Base-by-base conservation (phyloP, 2,888 invertebrate species). In the Electrophaes corylata region DNA sequence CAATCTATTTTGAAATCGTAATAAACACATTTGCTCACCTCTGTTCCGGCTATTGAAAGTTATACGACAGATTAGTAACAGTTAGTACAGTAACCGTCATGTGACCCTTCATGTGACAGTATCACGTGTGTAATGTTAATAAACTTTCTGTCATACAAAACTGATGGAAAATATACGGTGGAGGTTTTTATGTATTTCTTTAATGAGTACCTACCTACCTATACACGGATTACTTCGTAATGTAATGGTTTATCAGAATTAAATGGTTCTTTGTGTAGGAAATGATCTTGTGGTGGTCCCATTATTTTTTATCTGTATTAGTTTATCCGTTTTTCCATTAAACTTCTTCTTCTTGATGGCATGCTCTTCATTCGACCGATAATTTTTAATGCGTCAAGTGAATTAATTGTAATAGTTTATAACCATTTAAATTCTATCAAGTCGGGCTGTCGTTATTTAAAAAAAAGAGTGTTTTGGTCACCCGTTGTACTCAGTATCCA, bases 71-170 rank as follows among this genome's bases (percentile, higher is more conserved):
- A 45, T 37, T 37, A 20, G 11, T 14, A 45, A 16, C 18, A 52
- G 46, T 33, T 23, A 6, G 46, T 53, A 40, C 8, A 8, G 12
- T 10, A 41, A 8, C 23, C 41, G 23, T 47, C 54, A 55, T 55
- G 54, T 55, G 54, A 43, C 43, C 23, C 41, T 16, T 47, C 54
- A 55, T 55, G 54, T 55, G 54, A 43, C 43, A 6, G 26, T 37
- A 33, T 55, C 54, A 48, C 47, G 54, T 48, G 54, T 14, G 19
- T 5, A 12, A 35, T 48, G 54, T 55, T 55, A 47, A 55, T 55
- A 55, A 47, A 55, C 54, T 55, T 48, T 48, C 29, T 40, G 53
- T 23, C 16, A 47, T 23, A 20, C 20, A 31, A n/a, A n/a, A n/a
- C 40, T 11, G 16, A n/a, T 19, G 31, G 12, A 31, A 20, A 31